Base-by-base conservation (phyloP, 2,113 vertebrate species). In the Mugil cephalus region DNA sequence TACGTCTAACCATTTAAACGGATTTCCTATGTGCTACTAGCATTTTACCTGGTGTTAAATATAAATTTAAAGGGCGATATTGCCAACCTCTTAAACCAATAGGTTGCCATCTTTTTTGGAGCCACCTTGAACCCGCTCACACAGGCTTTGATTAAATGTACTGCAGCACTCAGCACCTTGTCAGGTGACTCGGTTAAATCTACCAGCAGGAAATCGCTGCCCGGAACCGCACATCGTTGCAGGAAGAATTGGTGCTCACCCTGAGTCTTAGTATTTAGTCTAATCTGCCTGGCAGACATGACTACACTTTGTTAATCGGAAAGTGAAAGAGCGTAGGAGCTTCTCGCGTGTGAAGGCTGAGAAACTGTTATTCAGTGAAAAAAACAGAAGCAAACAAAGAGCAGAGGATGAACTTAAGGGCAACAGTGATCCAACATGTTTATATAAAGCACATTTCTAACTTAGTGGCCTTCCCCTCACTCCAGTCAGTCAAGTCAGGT, bases 141-240 rank as follows among this genome's bases (percentile, higher is more conserved):
- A 52, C 39, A 42, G 50, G 55, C 46, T 75, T 48, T 88, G 78
- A 87, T 88, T 84, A 85, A 88, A 78, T 79, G 70, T 79, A 66
- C 60, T 65, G n/a, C 7, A 85, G 60, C 54, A 39, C 68, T 86
- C 77, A 70, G 66, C 65, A 60, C 69, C 80, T 70, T 78, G 71
- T 72, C 79, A 88, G 65, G 40, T 24, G 17, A 67, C 71, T 75
- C 63, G 53, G 1, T 60, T 1, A 30, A 30, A 53, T 79, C 60
- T 19, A 46, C 62, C 53, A 83, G 43, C 51, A 36, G 69, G 40
- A 56, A 72, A 69, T 53, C 48, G 10, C 74, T 74, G 77, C 76
- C 60, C 52, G 74, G 78, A 84, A 69, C 68, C 80, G 62, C 61
- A 58, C 42, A 15, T 84, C 71, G 48, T 55, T 71, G 60, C 70